Conservation (phyloP, 2,113 vertebrate genomes). For the Caretta caretta region DNA sequence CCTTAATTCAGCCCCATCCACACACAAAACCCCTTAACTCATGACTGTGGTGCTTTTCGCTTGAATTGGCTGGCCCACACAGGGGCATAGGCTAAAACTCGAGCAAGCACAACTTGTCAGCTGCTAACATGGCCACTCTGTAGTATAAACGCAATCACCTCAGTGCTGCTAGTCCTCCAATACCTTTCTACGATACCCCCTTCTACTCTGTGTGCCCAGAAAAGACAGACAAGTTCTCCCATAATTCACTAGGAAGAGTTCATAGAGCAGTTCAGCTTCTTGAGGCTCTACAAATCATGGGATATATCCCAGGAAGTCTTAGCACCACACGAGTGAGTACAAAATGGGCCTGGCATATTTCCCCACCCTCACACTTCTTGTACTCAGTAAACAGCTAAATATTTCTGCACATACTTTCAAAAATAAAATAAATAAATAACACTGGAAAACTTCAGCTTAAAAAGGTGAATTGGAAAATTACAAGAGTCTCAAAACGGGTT, state of each 20-base stretch:
- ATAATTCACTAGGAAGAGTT: neutral
- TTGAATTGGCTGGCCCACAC: neutral
- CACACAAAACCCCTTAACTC: neutral
- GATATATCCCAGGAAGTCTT: neutral
- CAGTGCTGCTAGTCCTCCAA: neutral
- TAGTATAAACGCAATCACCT: neutral
- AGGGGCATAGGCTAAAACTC: neutral
- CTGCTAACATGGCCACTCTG: neutral
- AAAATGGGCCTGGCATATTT: neutral
- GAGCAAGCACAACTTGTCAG: neutral
- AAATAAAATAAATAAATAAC: neutral
- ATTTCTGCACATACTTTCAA: neutral
- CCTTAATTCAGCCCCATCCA: neutral
- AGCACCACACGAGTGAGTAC: neutral
- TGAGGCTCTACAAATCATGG: neutral
- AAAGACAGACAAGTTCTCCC: neutral
- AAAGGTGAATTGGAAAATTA: neutral
- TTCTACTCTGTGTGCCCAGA: neutral
- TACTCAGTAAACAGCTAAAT: neutral
- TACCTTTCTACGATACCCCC: neutral
- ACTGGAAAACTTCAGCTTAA: neutral
- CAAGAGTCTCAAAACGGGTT: neutral
- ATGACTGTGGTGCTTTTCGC: neutral
- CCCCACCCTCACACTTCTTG: neutral
- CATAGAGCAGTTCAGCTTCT: neutral